These are phyloP conservation scores for Argya squamiceps DNA, from an alignment of 2,797 vertebrate species.

Conservation along the genomic window DNA sequence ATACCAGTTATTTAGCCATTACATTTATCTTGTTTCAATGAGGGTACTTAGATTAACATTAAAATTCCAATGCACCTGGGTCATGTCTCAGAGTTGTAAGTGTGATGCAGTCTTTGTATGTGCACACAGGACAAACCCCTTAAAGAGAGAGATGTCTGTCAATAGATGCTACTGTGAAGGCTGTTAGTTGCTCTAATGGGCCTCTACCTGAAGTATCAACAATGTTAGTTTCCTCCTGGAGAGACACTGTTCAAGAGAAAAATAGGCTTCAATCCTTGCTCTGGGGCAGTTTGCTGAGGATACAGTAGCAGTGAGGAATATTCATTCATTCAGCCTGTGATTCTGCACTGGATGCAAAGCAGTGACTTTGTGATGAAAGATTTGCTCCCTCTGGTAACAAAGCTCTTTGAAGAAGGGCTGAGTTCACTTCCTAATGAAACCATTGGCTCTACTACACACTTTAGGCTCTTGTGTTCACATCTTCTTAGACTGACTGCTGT, in stretches of 20 bases:
- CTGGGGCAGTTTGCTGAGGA: neutral
- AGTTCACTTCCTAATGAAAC: neutral
- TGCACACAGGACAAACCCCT: neutral
- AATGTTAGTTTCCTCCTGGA: neutral
- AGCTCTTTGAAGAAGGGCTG: neutral
- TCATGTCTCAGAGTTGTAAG: neutral
- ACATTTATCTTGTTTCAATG: conserved; percentile 3
- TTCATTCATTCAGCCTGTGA: neutral
- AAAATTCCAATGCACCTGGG: conserved; percentile 16
- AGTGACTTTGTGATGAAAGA: neutral
- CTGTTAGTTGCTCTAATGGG: neutral
- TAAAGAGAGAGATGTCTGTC: neutral
- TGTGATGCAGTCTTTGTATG: neutral
- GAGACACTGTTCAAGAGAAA: neutral
- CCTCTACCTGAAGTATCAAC: neutral
- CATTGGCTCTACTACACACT: neutral
- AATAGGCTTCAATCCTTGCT: neutral
- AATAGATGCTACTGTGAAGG: neutral
- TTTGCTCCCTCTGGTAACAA: neutral
- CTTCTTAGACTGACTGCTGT: neutral
- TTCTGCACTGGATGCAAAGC: neutral
- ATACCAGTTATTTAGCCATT: neutral
- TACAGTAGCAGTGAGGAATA: neutral
- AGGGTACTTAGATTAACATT: conserved; percentile 25
- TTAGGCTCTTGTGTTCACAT: neutral